Evolutionary conservation across 1,140 invertebrate genomes (phyloP).

Genomic region (Brachionus rotundiformis): DNA sequence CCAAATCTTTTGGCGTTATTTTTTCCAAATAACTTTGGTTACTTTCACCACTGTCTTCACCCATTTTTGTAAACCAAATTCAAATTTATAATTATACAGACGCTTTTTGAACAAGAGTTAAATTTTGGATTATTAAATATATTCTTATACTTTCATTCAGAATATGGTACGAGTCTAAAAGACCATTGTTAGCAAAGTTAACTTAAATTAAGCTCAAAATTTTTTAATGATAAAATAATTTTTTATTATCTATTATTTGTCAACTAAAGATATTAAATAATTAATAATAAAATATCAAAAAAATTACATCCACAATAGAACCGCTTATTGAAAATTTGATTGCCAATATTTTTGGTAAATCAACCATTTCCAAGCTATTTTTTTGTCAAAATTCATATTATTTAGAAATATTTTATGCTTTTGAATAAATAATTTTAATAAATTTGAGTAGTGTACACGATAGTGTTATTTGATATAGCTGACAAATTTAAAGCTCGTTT

Average conservation of each 20-base stretch:
- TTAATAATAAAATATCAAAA: no score
- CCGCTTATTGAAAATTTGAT: background rate
- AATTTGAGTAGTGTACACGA: background rate
- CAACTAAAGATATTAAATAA: no score
- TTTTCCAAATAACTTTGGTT: conserved; percentile 44
- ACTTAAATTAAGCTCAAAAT: background rate
- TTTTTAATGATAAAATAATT: background rate
- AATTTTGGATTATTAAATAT: conserved; percentile 25
- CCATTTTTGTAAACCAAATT: conserved; percentile 5
- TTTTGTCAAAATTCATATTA: background rate
- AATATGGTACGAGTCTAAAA: background rate
- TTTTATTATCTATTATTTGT: background rate
- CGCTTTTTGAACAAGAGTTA: conserved; percentile 22
- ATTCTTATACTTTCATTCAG: background rate
- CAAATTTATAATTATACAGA: conserved; percentile 30
- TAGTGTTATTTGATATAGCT: background rate
- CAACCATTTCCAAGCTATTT: background rate
- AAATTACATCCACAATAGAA: no score
- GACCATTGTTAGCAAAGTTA: background rate
- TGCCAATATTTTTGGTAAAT: background rate
- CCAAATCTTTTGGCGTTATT: conserved; percentile 49
- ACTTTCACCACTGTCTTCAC: conserved; percentile 29
- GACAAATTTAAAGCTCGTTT: background rate
- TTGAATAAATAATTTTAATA: background rate
- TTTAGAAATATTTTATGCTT: conserved; percentile 20